Evolutionary conservation across 2,888 invertebrate species (phyloP), one percentile per base, ranked within the genome.

Genomic region (Mimumesa dahlbomi): DNA sequence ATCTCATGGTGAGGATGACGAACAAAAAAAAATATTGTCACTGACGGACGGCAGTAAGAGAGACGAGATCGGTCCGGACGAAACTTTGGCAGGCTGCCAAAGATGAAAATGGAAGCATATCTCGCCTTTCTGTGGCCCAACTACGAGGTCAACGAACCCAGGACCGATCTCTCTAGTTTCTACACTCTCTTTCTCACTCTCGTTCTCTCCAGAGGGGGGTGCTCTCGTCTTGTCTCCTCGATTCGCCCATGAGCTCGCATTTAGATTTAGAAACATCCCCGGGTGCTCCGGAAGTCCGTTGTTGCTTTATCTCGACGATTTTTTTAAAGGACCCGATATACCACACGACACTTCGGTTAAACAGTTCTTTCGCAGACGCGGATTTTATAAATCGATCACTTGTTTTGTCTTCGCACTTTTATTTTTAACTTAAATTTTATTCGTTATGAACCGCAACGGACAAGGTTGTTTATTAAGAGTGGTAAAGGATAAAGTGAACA

Each of bases 21-120:
- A 14, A 29, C 4, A n/a, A 22, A 19, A 52, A 46, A 59, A 36
- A 42, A 68, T 57, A 59, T 61, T 46, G 48, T 58, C 40, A 25
- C 36, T 50, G 56, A 79, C 54, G 70, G 58, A 70, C 70, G 72
- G 50, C 68, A 54, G 66, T 62, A 45, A 43, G 49, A 62, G 57
- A 80, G 68, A 66, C 42, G 70, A 62, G 65, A 58, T 74, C 52
- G 68, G 71, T 53, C 61, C 65, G 65, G 76, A 73, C 75, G 76
- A 77, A 85, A 83, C 77, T 81, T 81, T 88, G 88, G 88, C 88
- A 43, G 36, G 42, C 61, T 49, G 82, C 88, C 88, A 88, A 82
- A 82, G 84, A 85, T 88, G 85, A 86, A 88, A 88, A 88, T 88
- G 88, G 88, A 88, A 88, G 81, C 87, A 85, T 88, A 87, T 86